Base-by-base conservation (phyloP, 2,113 vertebrate genomes). In the Redunca redunca region DNA sequence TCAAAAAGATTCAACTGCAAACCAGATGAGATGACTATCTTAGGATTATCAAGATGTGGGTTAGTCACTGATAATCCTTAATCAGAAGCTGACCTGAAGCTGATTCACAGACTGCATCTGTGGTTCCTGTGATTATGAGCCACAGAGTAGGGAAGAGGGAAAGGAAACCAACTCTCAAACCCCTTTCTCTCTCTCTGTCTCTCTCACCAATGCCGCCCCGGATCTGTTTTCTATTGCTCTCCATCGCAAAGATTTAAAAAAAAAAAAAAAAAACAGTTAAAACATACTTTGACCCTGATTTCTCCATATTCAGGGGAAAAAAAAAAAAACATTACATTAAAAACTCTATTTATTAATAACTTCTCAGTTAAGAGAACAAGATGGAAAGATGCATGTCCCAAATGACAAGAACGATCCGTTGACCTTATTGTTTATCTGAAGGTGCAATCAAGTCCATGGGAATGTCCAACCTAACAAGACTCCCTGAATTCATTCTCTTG, bases 401-500 rank as follows among this genome's bases (percentile, higher is more conserved):
- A 21, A 81, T 83, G 6, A 62, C 3, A 60, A 87, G 23, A 88
- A 50, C 7, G 19, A 77, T 43, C 82, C 7, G 25, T 10, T 71
- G 19, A 43, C 46, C 11, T 3, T 28, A 36, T 30, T 77, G 19
- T 78, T 89, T 74, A 36, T 13, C 33, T 64, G 26, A 10, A 96
- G 95, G 93, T 88, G 6, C 13, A 58, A 2, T 9, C 7, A 62
- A 60, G 52, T 64, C 80, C 71, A 36, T 81, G 48, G 62, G 78
- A 82, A 77, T 48, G 64, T 62, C 7, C 52, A 98, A 98, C 40
- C 53, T 94, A n/a, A 98, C 95, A 55, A 81, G 9, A 71, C 13
- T 94, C 26, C 89, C 74, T 23, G 83, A 95, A 23, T 98, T 98
- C 85, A 94, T 96, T 30, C 97, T 98, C 40, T 6, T 96, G 26